Base-by-base conservation (phyloP, 2,113 vertebrate genomes). In the Uria lomvia region DNA sequence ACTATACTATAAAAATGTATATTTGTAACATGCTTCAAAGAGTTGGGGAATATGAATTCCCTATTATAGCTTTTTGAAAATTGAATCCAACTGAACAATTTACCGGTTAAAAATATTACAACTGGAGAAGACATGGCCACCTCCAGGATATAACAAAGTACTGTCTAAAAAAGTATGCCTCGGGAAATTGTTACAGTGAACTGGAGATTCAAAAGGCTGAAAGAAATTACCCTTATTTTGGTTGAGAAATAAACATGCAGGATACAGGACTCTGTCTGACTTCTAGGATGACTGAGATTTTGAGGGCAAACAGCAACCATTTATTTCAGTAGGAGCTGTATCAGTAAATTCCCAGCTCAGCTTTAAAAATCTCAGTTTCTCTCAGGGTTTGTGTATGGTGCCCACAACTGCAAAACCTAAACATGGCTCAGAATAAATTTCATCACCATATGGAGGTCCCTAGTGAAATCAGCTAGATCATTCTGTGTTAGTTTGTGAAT, bases 341-440 rank as follows among this genome's bases (percentile, higher is more conserved):
- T 91, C 91, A 74, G 58, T 73, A 76, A 96, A 92, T 92, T 95
- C 81, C 38, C 91, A 91, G 50, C 62, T 94, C 74, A 66, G 86
- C 60, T 90, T 95, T 87, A 94, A 91, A 94, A 92, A 76, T 36
- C 78, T 70, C 74, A 1, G 8, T 79, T 94, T 92, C 66, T 96
- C 71, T 86, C 91, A 88, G 84, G 81, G 77, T 79, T 95, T 92
- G 58, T 89, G 86, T 68, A 73, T 90, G 74, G 95, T 92, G 71
- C 70, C 81, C 76, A 80, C 93, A 95, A 91, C 58, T 82, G 75
- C 81, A 91, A 91, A 96, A 94, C 90, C 89, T 90, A 96, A 97
- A 95, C 93, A 97, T 96, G 95, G 75, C 87, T 97, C 81, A 55
- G 97, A 97, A 97, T 97, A 97, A 96, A 97, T 96, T 94, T 97